Evolutionary conservation across 2,113 vertebrate genomes (phyloP).

Genomic region (Planiliza haematocheilus): DNA sequence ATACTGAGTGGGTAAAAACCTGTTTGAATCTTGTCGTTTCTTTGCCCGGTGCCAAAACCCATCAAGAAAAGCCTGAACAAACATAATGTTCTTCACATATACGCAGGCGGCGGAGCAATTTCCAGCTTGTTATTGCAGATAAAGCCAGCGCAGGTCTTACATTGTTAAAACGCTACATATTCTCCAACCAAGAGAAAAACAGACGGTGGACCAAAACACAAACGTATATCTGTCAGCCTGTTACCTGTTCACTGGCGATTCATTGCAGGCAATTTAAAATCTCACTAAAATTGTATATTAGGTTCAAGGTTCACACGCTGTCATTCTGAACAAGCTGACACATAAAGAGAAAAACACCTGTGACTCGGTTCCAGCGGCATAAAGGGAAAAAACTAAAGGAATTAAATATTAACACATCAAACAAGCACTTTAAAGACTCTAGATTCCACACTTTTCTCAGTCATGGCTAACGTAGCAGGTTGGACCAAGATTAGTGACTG

Average conservation of each 20-base stretch:
- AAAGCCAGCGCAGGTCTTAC: slow-evolving; percentile 10
- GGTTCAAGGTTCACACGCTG: no score
- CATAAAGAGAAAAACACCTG: no score
- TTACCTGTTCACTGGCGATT: neutral
- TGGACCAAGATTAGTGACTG: no score
- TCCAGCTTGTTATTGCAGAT: slow-evolving; percentile 12
- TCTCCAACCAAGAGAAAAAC: neutral
- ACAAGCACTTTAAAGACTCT: no score
- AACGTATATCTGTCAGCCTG: neutral
- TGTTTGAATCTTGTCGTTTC: neutral
- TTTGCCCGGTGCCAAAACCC: neutral
- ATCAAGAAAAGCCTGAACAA: neutral
- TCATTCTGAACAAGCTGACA: no score
- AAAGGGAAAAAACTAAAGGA: no score
- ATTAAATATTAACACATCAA: no score
- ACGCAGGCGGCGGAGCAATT: slow-evolving; percentile 9
- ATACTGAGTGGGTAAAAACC: neutral
- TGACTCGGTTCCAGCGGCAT: no score
- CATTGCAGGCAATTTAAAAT: neutral
- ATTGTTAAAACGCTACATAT: slow-evolving; percentile 2
- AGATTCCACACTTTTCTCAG: no score
- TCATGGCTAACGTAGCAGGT: no score
- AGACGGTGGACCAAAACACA: neutral
- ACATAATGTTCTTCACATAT: neutral
- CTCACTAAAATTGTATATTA: neutral